phyloP scores from a whole-genome alignment of 2,113 vertebrate genomes.

The Todiramphus saurophagus region DNA sequence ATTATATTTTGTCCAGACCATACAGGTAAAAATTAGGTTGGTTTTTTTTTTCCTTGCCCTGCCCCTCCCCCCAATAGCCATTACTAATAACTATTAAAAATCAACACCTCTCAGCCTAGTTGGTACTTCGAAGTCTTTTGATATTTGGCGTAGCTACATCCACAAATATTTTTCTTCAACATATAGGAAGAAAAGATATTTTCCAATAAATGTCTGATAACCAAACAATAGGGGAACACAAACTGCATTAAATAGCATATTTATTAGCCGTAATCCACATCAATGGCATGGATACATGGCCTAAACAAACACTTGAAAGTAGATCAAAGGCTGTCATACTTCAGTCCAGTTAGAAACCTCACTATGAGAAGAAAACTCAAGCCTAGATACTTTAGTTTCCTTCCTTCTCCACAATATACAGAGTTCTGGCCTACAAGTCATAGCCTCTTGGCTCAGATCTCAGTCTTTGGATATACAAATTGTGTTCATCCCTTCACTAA shows the following conservation, averaged over 20 bases:
- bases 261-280: background rate
- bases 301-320: background rate
- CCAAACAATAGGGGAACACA: background rate
- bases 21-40: background rate
- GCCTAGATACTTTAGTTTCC: background rate
- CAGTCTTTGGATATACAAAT: background rate
- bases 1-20: background rate
- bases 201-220: background rate
- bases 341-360: background rate
- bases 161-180: background rate
- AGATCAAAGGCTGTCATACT: background rate
- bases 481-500: background rate
- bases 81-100: background rate
- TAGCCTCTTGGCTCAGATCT: background rate
- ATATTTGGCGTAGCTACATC: background rate
- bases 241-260: background rate
- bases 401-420: background rate
- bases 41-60: background rate
- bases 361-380: background rate
- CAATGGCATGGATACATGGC: background rate
- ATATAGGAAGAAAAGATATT: background rate
- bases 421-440: background rate
- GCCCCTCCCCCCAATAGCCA: background rate
- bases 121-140: background rate
- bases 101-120: background rate